Percentiles rank a stretch among this genome's conserved stretches.
These are phyloP conservation scores for Leptinotarsa peninsularis DNA, from an alignment of 2,888 invertebrate genomes.

Conservation along the genomic window DNA sequence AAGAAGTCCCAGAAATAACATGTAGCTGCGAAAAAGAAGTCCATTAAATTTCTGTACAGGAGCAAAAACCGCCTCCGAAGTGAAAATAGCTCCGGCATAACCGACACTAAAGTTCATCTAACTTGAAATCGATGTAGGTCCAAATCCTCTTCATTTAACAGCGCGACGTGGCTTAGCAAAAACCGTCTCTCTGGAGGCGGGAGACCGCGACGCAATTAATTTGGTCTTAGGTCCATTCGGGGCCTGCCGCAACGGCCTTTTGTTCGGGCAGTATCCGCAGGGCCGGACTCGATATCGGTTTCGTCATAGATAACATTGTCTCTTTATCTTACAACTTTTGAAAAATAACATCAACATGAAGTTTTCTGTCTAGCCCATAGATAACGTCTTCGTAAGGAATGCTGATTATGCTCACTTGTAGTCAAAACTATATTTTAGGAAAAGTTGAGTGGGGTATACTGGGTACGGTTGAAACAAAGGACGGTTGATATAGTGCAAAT, in stretches of 20 bases:
- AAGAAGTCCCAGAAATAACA: slow-evolving; percentile 13
- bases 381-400: too few species aligned
- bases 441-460: too few species aligned
- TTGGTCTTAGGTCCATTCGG: slow-evolving; percentile 60
- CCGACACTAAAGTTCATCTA: slow-evolving; percentile 41
- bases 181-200: slow-evolving; percentile 52
- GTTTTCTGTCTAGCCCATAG: too few species aligned
- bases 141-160: slow-evolving; percentile 44
- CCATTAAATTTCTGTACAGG: slow-evolving; percentile 27
- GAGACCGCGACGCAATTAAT: slow-evolving; percentile 60
- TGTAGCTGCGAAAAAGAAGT: slow-evolving; percentile 26
- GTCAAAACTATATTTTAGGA: too few species aligned
- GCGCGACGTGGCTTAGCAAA: slow-evolving; percentile 41
- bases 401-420: too few species aligned
- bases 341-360: too few species aligned
- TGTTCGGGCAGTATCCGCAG: slow-evolving; percentile 21
- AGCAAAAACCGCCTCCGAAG: slow-evolving; percentile 29
- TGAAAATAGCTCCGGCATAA: slow-evolving; percentile 32
- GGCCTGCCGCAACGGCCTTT: slow-evolving; percentile 50
- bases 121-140: slow-evolving; percentile 38
- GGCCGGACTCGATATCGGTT: slow-evolving; percentile 18
- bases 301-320: neutral
- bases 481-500: too few species aligned
- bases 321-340: too few species aligned
- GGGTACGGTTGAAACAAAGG: too few species aligned